These are phyloP conservation scores for Malurus elegans DNA, from an alignment of 2,113 vertebrate genomes.

Conservation along the genomic window DNA sequence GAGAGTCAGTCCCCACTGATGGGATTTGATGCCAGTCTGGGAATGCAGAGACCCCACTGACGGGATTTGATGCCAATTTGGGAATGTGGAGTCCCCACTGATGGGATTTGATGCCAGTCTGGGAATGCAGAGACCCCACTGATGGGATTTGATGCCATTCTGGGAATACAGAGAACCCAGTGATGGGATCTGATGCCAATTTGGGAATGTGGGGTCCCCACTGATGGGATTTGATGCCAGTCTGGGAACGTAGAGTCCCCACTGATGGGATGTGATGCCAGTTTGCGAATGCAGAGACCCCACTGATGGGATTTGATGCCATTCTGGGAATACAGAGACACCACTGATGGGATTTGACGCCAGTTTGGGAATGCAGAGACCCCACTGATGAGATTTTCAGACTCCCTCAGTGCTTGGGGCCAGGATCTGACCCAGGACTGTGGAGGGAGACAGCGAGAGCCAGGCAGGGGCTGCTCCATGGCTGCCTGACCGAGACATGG, in stretches of 20 bases:
- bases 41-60: neutral
- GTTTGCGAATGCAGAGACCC: neutral
- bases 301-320: neutral
- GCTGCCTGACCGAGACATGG: fast-evolving
- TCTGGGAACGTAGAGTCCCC: too few species aligned
- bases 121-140: neutral
- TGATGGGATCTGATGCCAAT: neutral
- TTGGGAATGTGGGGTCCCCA: neutral
- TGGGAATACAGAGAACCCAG: neutral
- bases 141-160: neutral
- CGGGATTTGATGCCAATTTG: neutral
- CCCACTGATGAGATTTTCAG: neutral
- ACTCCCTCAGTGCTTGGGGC: neutral
- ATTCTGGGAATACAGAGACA: too few species aligned
- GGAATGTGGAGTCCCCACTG: too few species aligned
- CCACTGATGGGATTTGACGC: neutral
- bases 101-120: neutral
- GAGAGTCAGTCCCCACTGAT: too few species aligned
- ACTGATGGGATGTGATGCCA: neutral
- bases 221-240: neutral
- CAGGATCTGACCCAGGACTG: neutral
- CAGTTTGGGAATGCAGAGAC: neutral
- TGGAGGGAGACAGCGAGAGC: neutral
- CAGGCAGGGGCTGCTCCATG: neutral
- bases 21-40: neutral